Base-by-base conservation (phyloP, 2,113 vertebrate species). In the Seriola quinqueradiata region DNA sequence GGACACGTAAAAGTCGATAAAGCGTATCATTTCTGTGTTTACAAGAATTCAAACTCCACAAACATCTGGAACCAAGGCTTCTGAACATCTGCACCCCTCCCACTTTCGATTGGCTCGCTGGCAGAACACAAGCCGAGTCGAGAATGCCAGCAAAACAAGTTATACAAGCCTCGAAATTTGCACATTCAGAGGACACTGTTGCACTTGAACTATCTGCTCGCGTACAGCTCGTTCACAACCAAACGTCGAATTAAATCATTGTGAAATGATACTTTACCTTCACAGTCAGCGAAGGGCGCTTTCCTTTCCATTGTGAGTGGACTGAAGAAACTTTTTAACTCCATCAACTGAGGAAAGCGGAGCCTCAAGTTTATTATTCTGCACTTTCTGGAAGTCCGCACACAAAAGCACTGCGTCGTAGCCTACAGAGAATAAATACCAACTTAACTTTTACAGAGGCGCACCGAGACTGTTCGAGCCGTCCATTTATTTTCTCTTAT, bases 1-100 rank as follows among this genome's bases (percentile, higher is more conserved):
- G 12, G 40, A 81, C 50, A 17, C 52, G 78, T 36, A 79, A 23
- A 77, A 60, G 73, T 66, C 42, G 70, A 79, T 21, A 59, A 57
- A 55, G 74, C 60, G 48, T 5, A 2, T 76, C 17, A 38, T 65
- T 46, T 42, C 16, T 17, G 71, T 34, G 71, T 69, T 79, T 81
- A 70, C 73, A 77, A 52, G 23, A 61, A 76, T 60, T 84, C 46
- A 80, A 87, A 79, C 42, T 76, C n/a, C 63, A 63, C 79, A 70
- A 88, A 95, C 95, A 96, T 95, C 94, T 95, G 95, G 93, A 93
- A 70, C 66, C 77, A 52, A 77, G 86, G 89, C 87, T 92, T 50
- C 71, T 52, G 71, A 90, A 94, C 94, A 94, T 95, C 95, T 95
- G 94, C 88, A 95, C 92, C 93, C 93, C 94, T 95, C 94, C 95